These are phyloP conservation scores for Seriola rivoliana DNA, from an alignment of 2,113 vertebrate genomes.

Conservation along the genomic window DNA sequence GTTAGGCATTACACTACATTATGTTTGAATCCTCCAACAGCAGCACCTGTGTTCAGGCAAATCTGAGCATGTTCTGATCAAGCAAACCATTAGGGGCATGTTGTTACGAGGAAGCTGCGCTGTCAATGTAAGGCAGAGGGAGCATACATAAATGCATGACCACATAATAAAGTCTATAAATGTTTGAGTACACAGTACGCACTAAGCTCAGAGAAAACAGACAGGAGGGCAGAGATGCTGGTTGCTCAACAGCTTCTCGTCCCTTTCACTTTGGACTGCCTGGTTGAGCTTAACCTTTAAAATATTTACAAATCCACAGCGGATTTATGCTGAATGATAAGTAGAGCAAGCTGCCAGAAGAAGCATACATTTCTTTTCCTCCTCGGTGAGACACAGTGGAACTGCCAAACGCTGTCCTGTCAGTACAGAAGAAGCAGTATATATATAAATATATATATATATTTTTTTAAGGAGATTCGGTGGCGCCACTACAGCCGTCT, in stretches of 20 bases:
- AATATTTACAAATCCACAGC: conserved; percentile 67
- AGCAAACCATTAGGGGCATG: conserved; percentile 30
- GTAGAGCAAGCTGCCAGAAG: conserved; percentile 28
- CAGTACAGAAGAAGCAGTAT: not conserved
- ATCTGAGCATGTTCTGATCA: conserved; percentile 50
- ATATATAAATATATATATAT: too few relatives aligned
- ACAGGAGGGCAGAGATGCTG: conserved; percentile 24
- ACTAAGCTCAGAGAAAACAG: conserved; percentile 42
- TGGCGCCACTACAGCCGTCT: not conserved
- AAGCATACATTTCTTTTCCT: conserved; percentile 4
- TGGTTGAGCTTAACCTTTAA: conserved; percentile 57
- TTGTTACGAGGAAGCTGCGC: conserved; percentile 17
- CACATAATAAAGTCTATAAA: conserved; percentile 72
- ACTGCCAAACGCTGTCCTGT: not conserved
- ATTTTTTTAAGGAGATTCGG: conserved; percentile 22
- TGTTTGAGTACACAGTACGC: conserved; percentile 67
- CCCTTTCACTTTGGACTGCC: conserved; percentile 40
- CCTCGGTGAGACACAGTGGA: not conserved
- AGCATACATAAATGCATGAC: conserved; percentile 74
- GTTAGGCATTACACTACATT: conserved; percentile 25
- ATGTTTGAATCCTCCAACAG: conserved; percentile 36
- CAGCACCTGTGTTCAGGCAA: conserved; percentile 57
- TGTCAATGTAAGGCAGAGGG: conserved; percentile 3
- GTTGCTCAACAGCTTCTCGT: conserved; percentile 33
- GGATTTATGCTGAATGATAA: conserved; percentile 51